Percentiles rank a stretch among this genome's conserved stretches.
phyloP scores from a whole-genome alignment of 1,140 invertebrate species.

The Drosophila kanapiae region DNA sequence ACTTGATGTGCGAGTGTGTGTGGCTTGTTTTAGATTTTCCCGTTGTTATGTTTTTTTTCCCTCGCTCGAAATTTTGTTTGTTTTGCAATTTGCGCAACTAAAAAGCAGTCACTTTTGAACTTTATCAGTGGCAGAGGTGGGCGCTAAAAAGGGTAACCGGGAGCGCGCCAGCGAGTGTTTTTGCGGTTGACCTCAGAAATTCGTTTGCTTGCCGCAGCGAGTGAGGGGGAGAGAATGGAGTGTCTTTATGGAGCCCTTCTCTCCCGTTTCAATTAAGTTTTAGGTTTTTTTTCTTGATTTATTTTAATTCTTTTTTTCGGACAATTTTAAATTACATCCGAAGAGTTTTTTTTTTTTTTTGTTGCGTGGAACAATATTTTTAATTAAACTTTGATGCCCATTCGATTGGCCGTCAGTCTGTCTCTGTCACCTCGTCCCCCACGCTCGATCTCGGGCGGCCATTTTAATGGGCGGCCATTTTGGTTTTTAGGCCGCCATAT shows the following conservation, averaged over 20 bases:
- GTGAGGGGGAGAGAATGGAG: neutral
- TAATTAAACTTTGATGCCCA: constrained; percentile 71
- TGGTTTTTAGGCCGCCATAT: constrained; percentile 58
- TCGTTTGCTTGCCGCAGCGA: constrained; percentile 38
- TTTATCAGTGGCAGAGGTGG: constrained; percentile 61
- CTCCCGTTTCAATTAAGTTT: constrained; percentile 24
- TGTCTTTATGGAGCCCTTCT: neutral
- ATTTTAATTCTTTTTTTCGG: too few species aligned
- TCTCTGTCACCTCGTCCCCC: neutral
- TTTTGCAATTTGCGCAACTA: constrained; percentile 81
- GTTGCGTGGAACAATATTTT: constrained; percentile 39
- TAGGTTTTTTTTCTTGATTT: neutral
- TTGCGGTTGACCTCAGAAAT: constrained; percentile 47
- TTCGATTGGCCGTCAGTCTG: constrained; percentile 17
- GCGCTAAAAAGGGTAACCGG: constrained; percentile 14
- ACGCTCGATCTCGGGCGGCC: neutral
- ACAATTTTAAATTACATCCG: constrained; percentile 71
- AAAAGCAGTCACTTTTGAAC: constrained; percentile 81
- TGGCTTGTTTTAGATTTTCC: constrained; percentile 15
- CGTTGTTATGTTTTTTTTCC: constrained; percentile 19
- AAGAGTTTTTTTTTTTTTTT: constrained; percentile 49
- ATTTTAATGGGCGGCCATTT: constrained; percentile 36
- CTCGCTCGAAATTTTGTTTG: constrained; percentile 63
- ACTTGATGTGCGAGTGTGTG: constrained; percentile 14
- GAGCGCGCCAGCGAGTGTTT: constrained; percentile 19